These are phyloP conservation scores for Borostomias antarcticus DNA, from an alignment of 2,797 vertebrate species.

Conservation along the genomic window DNA sequence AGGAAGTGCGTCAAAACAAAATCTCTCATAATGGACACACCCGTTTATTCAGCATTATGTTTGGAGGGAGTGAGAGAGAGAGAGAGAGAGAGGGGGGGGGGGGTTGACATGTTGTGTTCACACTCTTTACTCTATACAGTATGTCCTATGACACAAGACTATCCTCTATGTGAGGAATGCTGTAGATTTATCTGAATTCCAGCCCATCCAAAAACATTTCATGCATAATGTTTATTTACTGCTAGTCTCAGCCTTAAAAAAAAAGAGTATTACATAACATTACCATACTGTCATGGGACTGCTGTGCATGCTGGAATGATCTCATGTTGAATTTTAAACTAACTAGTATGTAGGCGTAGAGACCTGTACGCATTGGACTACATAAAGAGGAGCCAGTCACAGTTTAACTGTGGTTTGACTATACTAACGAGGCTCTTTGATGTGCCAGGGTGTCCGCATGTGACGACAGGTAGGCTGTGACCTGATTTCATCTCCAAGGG, in stretches of 20 bases:
- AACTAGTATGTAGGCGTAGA: too few species aligned
- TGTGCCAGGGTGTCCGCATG: too few species aligned
- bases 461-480: too few species aligned
- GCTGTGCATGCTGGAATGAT: neutral
- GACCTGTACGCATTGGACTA: too few species aligned
- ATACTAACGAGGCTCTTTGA: too few species aligned
- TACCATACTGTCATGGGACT: slow-evolving; percentile 19
- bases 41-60: too few species aligned
- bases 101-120: neutral
- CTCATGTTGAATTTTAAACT: neutral
- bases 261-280: slow-evolving; percentile 40
- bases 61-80: too few species aligned
- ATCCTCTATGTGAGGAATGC: slow-evolving; percentile 34
- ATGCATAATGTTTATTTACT: slow-evolving; percentile 38
- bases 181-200: slow-evolving; percentile 32
- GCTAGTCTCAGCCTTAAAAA: slow-evolving; percentile 47
- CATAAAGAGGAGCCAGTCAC: too few species aligned
- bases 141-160: slow-evolving; percentile 7
- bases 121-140: slow-evolving; percentile 3
- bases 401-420: too few species aligned
- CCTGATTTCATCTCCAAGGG: too few species aligned
- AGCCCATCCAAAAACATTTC: slow-evolving; percentile 31
- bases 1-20: too few species aligned
- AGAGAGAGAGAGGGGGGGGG: neutral
- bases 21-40: too few species aligned